Base-by-base conservation (phyloP, 2,113 vertebrate species). In the Lepus timidus region DNA sequence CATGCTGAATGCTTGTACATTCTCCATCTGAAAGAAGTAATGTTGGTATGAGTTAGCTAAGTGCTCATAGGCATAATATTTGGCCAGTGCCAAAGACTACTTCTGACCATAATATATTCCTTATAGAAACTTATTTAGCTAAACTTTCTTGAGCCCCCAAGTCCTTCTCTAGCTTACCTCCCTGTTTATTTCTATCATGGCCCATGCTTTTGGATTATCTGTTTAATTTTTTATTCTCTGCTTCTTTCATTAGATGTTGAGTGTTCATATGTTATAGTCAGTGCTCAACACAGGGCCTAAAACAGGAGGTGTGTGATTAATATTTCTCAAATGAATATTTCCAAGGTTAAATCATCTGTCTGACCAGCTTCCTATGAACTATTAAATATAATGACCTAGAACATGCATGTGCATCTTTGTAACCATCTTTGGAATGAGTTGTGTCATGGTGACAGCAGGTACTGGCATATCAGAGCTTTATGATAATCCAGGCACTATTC, bases 181-280 rank as follows among this genome's bases (percentile, higher is more conserved):
- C 44, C 36, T 83, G n/a, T 31, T 80, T 82, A 51, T 68, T 83
- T 79, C 33, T 51, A 73, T 84, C 52, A 20, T 9, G 22, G 33
- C 23, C 22, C 5, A 68, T 44, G 52, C 17, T 64, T 92, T 89
- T 90, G 78, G 78, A 44, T 55, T 25, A 19, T 44, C 36, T 84
- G 52, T 61, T 73, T 62, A 85, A 67, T 58, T 79, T 85, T 19
- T 80, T 74, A 1, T 73, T 78, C 19, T 90, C 67, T 96, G 14
- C 22, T 88, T 33, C 1, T 85, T 9, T 62, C 49, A 29, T 73
- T 55, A 51, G 61, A 58, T 67, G 76, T 31, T 88, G 19, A 92
- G 82, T 44, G 4, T 27, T 90, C 55, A 55, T 10, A 16, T n/a
- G 20, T 49, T 61, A 29, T 31, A 55, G 36, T 82, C 49, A 55